Evolutionary conservation across 2,888 invertebrate genomes (phyloP).

Genomic region (Cosmia pyralina): DNA sequence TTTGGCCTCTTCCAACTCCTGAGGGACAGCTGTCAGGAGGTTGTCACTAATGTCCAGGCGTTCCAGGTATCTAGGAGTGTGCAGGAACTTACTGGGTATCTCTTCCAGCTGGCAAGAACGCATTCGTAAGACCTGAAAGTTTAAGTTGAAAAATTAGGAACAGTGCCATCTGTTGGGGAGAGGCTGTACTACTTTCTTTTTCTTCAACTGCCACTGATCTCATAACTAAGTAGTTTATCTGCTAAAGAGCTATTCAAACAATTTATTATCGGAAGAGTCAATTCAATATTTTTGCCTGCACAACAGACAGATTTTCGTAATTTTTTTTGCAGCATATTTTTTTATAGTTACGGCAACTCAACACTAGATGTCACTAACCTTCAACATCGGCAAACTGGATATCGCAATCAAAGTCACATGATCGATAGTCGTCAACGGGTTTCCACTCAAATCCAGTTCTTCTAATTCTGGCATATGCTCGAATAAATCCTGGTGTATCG

Average conservation of each 20-base stretch:
- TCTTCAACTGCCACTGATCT: background rate
- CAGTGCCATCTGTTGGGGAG: slow-evolving; percentile 37
- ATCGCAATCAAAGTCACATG: slow-evolving; percentile 92
- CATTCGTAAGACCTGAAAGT: slow-evolving; percentile 91
- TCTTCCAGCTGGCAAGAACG: slow-evolving; percentile 91
- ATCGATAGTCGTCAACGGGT: slow-evolving; percentile 93
- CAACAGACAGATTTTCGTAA: background rate
- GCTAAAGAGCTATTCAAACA: background rate
- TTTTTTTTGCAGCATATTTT: background rate
- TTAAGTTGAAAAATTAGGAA: background rate
- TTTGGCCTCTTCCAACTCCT: slow-evolving; percentile 90
- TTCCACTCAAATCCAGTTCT: slow-evolving; percentile 92
- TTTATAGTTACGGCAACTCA: slow-evolving; percentile 9
- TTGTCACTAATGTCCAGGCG: slow-evolving; percentile 93
- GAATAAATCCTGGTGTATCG: slow-evolving; percentile 93
- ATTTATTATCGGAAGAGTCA: background rate
- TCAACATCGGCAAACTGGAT: slow-evolving; percentile 91
- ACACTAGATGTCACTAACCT: slow-evolving; percentile 85
- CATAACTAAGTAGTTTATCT: background rate
- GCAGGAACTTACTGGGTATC: slow-evolving; percentile 92
- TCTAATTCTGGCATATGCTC: slow-evolving; percentile 93
- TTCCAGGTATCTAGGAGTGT: slow-evolving; percentile 92
- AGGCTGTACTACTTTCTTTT: background rate
- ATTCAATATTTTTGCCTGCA: background rate
- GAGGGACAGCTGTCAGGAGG: slow-evolving; percentile 90